A percentile compares a stretch with the other conserved stretches of the same genome.
phyloP scores from a whole-genome alignment of 2,888 invertebrate genomes.

The Drosophila picticornis region DNA sequence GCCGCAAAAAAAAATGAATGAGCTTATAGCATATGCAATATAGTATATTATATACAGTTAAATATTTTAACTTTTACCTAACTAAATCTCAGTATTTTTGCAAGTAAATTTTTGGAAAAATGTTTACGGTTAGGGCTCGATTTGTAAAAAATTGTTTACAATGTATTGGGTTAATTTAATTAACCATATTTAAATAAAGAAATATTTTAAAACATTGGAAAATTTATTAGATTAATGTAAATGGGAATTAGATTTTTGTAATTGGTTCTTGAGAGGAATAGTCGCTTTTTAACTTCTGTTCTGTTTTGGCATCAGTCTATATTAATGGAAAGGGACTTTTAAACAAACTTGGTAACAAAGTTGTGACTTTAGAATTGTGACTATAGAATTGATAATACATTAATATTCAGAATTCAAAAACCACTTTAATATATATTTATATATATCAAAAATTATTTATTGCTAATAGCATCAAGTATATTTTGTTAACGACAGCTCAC shows the following conservation, averaged over 20 bases:
- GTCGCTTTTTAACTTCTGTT: neutral
- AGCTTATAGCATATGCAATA: neutral
- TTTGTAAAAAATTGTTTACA: slow-evolving; percentile 8
- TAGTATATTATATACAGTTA: neutral
- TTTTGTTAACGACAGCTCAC: slow-evolving; percentile 84
- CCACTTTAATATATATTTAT: slow-evolving; percentile 8
- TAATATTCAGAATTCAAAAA: slow-evolving; percentile 16
- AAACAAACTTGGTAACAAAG: neutral
- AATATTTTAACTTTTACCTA: slow-evolving; percentile 5
- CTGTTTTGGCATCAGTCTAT: neutral
- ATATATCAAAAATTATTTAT: slow-evolving; percentile 26
- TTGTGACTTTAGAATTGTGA: neutral
- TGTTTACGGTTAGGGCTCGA: slow-evolving; percentile 7
- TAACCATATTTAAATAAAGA: slow-evolving; percentile 17
- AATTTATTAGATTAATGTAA: neutral
- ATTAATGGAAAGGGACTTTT: neutral
- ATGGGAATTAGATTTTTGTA: neutral
- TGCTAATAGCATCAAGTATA: slow-evolving; percentile 40
- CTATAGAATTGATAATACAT: slow-evolving; percentile 2
- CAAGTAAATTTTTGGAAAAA: neutral
- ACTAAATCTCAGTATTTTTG: slow-evolving; percentile 8
- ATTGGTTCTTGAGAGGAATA: neutral
- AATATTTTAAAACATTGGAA: neutral
- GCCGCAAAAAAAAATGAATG: neutral
- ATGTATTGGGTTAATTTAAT: slow-evolving; percentile 25